phyloP scores from a whole-genome alignment of 2,113 vertebrate genomes.

The rat (Rattus norvegicus) region DNA sequence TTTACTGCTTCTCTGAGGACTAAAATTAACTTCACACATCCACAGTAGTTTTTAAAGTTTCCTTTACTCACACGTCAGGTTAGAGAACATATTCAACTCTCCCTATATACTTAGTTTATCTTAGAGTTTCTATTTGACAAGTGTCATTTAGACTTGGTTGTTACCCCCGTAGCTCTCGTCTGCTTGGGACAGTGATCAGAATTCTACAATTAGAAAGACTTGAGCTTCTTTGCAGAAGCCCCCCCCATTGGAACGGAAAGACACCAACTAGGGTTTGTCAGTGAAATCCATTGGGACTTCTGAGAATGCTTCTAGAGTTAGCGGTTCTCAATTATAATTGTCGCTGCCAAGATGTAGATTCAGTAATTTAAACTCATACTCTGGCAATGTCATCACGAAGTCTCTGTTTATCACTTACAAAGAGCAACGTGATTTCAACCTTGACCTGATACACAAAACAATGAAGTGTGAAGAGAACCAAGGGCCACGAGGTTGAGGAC shows the following conservation, averaged over 20 bases:
- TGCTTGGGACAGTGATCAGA: background rate
- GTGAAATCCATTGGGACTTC: background rate
- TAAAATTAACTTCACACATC: slow-evolving; percentile 39
- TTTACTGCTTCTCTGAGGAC: background rate
- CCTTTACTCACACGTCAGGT: background rate
- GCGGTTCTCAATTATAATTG: background rate
- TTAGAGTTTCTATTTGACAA: background rate
- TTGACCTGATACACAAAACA: background rate
- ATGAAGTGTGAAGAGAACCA: slow-evolving; percentile 33
- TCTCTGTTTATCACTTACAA: background rate
- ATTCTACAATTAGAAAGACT: background rate
- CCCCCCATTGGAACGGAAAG: background rate
- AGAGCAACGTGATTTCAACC: background rate
- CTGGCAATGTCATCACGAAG: background rate
- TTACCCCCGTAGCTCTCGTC: slow-evolving; percentile 23
- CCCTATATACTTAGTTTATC: background rate
- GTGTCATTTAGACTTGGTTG: background rate
- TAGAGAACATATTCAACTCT: slow-evolving; percentile 1
- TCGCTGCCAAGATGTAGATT: background rate
- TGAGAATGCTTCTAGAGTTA: slow-evolving; percentile 18
- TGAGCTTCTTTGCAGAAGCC: background rate
- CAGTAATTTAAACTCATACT: slow-evolving; percentile 18
- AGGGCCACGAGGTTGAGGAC: background rate
- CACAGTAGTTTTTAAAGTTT: background rate
- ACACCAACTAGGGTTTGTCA: background rate